phyloP scores from a whole-genome alignment of 2,797 vertebrate species.

The Artibeus jamaicensis region DNA sequence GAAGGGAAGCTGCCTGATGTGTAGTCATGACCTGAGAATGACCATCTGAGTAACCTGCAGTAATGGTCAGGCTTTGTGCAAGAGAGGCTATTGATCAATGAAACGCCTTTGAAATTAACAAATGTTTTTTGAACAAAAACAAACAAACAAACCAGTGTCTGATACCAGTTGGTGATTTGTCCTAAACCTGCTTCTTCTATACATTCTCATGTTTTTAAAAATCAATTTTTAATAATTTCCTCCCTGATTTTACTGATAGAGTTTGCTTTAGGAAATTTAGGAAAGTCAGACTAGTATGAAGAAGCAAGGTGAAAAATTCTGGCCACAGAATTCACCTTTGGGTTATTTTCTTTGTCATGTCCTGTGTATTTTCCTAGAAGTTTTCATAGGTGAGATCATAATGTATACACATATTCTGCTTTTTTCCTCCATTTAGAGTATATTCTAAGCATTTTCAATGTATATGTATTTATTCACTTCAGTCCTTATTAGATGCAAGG shows the following conservation, averaged over 20 bases:
- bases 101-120: not conserved
- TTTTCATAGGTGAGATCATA: not conserved
- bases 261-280: not conserved
- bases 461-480: not conserved
- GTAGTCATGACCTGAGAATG: not conserved
- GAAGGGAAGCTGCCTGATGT: not conserved
- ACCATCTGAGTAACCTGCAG: not conserved
- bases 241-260: not conserved
- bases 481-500: not conserved
- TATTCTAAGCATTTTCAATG: not conserved
- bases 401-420: not conserved
- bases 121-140: not conserved
- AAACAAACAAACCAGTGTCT: not conserved
- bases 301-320: not conserved
- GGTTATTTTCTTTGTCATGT: slow-evolving; percentile 27
- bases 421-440: not conserved
- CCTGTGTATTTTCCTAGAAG: not conserved
- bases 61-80: not conserved
- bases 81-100: not conserved
- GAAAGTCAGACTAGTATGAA: not conserved
- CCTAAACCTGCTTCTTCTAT: not conserved
- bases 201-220: not conserved
- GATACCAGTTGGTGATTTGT: not conserved
- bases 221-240: not conserved
- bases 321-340: slow-evolving; percentile 10